Evolutionary conservation across 2,797 vertebrate species (phyloP).

Genomic region (Hydrocynus forskahlii): DNA sequence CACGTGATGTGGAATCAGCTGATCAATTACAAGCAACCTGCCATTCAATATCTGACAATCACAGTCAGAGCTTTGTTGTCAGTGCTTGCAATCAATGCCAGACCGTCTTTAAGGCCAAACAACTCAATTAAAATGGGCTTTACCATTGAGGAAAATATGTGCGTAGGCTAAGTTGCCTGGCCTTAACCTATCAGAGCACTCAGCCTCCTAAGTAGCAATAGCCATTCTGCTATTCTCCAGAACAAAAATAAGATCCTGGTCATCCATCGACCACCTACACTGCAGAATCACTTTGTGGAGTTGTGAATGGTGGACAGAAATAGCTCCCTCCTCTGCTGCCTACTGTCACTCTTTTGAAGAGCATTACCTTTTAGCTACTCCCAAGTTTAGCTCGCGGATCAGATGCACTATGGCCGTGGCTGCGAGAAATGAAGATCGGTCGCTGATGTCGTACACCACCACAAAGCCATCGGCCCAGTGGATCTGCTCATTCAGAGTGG

Average conservation of each 20-base stretch:
- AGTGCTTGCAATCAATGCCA: background rate
- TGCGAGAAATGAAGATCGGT: conserved; percentile 83
- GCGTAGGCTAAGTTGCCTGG: conserved; percentile 14
- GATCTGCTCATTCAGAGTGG: conserved; percentile 77
- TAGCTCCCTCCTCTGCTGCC: conserved; percentile 15
- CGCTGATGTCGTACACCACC: conserved; percentile 88
- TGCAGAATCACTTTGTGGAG: conserved; percentile 14
- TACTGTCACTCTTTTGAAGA: conserved; percentile 6
- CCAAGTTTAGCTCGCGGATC: conserved; percentile 78
- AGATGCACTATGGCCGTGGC: conserved; percentile 83
- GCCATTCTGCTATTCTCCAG: conserved; percentile 20
- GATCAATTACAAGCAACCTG: background rate
- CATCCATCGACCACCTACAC: conserved; percentile 34
- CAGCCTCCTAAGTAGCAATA: conserved; percentile 18
- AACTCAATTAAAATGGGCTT: conserved; percentile 34
- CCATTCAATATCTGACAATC: background rate
- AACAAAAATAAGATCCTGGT: conserved; percentile 12
- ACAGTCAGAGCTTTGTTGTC: conserved; percentile 2
- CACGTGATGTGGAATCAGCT: conserved; percentile 8
- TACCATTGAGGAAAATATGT: conserved; percentile 34
- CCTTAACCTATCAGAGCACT: conserved; percentile 33
- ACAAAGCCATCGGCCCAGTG: conserved; percentile 89
- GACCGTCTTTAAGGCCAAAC: conserved; percentile 26
- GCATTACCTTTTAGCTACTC: conserved; percentile 80
- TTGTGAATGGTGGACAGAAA: conserved; percentile 35